Percentiles rank a stretch among this genome's conserved stretches.
phyloP scores from a whole-genome alignment of 2,113 vertebrate species.

The Glareola pratincola region DNA sequence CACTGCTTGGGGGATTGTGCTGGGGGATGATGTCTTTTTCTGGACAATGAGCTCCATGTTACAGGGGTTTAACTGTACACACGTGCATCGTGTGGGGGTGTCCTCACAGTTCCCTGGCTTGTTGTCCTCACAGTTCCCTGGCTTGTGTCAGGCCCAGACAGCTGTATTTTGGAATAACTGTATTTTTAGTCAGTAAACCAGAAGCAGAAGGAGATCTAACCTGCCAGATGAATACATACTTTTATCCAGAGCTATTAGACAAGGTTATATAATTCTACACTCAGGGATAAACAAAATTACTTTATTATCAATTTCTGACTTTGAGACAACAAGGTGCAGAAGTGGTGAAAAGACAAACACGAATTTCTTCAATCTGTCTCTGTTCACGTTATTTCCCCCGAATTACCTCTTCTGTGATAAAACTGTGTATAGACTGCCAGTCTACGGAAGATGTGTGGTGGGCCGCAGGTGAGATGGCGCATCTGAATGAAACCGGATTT shows the following conservation, averaged over 20 bases:
- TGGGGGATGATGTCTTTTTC: neutral
- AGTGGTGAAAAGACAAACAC: neutral
- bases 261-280: neutral
- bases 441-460: neutral
- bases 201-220: neutral
- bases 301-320: neutral
- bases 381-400: neutral
- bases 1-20: neutral
- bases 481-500: neutral
- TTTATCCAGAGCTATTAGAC: neutral
- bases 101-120: neutral
- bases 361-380: neutral
- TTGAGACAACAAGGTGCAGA: neutral
- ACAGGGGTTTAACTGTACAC: neutral
- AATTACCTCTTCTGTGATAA: neutral
- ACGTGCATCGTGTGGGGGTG: rapidly evolving
- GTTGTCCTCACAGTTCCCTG: neutral
- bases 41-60: neutral
- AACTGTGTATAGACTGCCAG: rapidly evolving
- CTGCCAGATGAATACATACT: neutral
- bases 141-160: neutral
- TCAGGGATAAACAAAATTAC: neutral
- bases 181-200: neutral
- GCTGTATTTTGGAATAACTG: neutral
- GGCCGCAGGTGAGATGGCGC: neutral